phyloP scores from a whole-genome alignment of 2,113 vertebrate species.

The Barnardius zonarius region DNA sequence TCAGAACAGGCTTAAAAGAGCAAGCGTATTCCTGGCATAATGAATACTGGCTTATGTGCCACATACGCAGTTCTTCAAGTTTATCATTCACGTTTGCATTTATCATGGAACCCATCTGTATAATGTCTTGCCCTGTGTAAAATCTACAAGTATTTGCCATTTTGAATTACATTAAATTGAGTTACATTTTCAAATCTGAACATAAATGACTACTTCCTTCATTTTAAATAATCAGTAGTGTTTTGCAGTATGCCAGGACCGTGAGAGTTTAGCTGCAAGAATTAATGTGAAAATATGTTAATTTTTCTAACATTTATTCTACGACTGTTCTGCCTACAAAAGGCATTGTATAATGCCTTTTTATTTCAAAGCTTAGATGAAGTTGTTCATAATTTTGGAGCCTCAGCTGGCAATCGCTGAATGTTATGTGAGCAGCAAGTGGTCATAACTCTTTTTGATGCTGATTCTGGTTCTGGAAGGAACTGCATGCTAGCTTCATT shows the following conservation, averaged over 20 bases:
- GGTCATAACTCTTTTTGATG: not conserved
- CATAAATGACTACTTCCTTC: not conserved
- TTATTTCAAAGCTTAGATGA: not conserved
- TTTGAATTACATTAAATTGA: not conserved
- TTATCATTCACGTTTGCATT: not conserved
- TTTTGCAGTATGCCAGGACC: not conserved
- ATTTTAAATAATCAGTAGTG: not conserved
- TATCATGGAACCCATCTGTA: not conserved
- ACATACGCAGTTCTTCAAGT: not conserved
- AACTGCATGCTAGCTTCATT: not conserved
- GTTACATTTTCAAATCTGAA: not conserved
- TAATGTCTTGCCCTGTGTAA: not conserved
- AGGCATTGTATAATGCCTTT: not conserved
- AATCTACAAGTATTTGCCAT: not conserved
- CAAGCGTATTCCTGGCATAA: not conserved
- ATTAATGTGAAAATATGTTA: not conserved
- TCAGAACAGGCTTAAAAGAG: not conserved
- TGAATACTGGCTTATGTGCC: not conserved
- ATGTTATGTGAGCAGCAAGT: not conserved
- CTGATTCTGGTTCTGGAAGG: not conserved
- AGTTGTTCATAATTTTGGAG: not conserved
- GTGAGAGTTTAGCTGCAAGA: not conserved
- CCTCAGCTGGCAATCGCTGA: not conserved
- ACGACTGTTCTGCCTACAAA: not conserved
- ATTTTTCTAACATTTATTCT: not conserved